A percentile compares a stretch with the other conserved stretches of the same genome.
Evolutionary conservation across 2,797 vertebrate species (phyloP).

Genomic region (Cyclopterus lumpus): DNA sequence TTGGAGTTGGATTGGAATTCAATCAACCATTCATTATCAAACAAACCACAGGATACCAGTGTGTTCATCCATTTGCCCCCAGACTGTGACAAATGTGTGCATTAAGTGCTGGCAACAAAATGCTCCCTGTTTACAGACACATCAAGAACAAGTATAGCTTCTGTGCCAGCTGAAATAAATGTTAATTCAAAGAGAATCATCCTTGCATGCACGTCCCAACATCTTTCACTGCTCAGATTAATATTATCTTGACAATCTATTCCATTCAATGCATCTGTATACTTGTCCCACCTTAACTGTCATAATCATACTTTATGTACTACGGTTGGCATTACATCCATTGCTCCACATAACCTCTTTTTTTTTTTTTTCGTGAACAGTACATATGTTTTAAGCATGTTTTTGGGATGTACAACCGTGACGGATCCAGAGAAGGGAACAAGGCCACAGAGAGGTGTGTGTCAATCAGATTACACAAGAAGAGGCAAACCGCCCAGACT

Average conservation of each 20-base stretch:
- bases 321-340: neutral
- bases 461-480: neutral
- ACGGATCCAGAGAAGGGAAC: neutral
- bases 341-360: neutral
- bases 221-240: neutral
- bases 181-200: neutral
- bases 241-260: neutral
- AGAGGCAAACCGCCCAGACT: neutral
- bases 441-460: neutral
- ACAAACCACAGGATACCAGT: neutral
- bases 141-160: neutral
- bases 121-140: neutral
- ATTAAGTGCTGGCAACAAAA: neutral
- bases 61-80: neutral
- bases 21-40: neutral
- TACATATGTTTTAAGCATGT: neutral
- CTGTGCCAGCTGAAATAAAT: neutral
- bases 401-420: conserved; percentile 1
- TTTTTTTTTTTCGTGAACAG: neutral
- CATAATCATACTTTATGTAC: neutral
- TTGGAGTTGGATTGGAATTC: neutral
- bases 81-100: neutral
- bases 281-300: neutral
- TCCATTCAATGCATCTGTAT: neutral
- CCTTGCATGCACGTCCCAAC: neutral